phyloP scores from a whole-genome alignment of 2,113 vertebrate species.

The Seriola dumerili region DNA sequence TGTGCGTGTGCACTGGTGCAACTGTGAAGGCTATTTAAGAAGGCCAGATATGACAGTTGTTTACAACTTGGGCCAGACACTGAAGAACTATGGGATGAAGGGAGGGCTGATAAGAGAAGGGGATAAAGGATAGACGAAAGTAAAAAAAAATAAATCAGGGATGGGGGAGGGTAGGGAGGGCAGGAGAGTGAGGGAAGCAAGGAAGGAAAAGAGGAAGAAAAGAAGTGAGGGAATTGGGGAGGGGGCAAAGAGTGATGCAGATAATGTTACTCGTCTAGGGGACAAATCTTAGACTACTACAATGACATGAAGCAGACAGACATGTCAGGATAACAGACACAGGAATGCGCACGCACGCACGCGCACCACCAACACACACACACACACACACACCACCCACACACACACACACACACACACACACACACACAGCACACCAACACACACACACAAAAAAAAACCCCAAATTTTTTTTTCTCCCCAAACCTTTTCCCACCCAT shows the following conservation, averaged over 20 bases:
- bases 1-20: constrained; percentile 17
- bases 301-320: constrained; percentile 47
- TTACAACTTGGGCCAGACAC: constrained; percentile 76
- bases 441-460: not conserved
- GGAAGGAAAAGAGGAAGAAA: not conserved
- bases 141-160: not conserved
- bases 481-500: too few relatives aligned
- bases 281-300: constrained; percentile 45
- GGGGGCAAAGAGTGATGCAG: not conserved
- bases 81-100: constrained; percentile 41
- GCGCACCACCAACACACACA: not conserved
- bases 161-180: not conserved
- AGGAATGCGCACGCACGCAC: not conserved
- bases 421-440: too few relatives aligned
- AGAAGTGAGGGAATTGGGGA: not conserved
- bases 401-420: too few relatives aligned
- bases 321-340: constrained; percentile 35
- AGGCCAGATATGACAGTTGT: constrained; percentile 80
- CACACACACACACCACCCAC: too few relatives aligned
- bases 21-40: constrained; percentile 79
- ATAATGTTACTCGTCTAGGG: constrained; percentile 54
- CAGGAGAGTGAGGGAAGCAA: not conserved
- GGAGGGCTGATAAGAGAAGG: constrained; percentile 15
- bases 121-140: constrained; percentile 26
- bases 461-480: too few relatives aligned